Base-by-base conservation (phyloP, 2,797 vertebrate genomes). In the Oreonectes daqikongensis region DNA sequence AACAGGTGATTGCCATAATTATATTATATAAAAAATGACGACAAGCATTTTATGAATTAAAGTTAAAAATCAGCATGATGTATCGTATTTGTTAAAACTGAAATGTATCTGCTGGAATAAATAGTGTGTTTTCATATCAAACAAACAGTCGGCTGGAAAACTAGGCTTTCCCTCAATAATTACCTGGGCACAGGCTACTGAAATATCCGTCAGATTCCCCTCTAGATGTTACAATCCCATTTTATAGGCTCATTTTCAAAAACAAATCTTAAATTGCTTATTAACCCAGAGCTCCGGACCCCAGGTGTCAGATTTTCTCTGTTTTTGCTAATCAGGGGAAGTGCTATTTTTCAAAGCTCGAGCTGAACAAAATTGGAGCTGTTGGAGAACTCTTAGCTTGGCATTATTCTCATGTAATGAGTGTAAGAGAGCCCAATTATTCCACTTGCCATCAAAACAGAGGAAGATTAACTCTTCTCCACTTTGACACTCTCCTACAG, bases 361-460 rank as follows among this genome's bases (percentile, higher is more conserved):
- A 77, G 57, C 26, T 38, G 60, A 82, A 75, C 40, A 93, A 93
- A 93, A 89, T 92, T 90, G 92, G 89, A 88, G 87, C 87, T 88
- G 87, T 86, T 85, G 84, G 84, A 90, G 87, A 81, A 64, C 82
- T 88, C 89, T 86, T 90, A 90, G 87, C 89, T 89, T 92, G 88
- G 84, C 86, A 85, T 90, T 90, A 90, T 88, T 89, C 85, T 87
- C 83, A 6, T 88, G 86, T 91, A 92, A 92, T 92, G 89, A 92
- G 90, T 85, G 89, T 91, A 89, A 92, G 89, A 91, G 90, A 88
- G 79, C 90, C 89, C 90, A 93, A 91, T 92, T 92, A 92, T 92
- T 92, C 88, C 87, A 91, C 88, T 91, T 90, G 88, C 82, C 87
- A 91, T 92, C 89, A 91, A 90, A 92, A 91, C 87, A 86, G 82